Base-by-base conservation (phyloP, 2,113 vertebrate genomes). In the Oophaga pumilio region DNA sequence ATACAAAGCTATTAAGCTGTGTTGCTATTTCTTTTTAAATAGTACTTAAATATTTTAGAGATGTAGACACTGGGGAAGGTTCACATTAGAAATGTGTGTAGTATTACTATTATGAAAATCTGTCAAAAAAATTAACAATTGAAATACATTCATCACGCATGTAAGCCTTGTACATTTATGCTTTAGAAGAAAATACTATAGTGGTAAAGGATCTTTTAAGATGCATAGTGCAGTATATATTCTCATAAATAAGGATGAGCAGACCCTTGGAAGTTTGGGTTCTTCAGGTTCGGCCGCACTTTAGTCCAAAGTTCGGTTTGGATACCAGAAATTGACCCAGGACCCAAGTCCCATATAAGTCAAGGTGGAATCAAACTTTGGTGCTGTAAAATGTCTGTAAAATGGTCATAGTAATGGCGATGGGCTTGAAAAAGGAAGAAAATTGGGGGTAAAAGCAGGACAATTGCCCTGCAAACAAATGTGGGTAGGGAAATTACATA, bases 11-110 rank as follows among this genome's bases (percentile, higher is more conserved):
- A 86, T 86, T 86, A 86, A 66, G 85, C 60, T 53, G 15, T 78
- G 73, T 64, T 86, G 85, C 74, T 24, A 79, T 78, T 78, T 68
- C 85, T 57, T 68, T 79, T 57, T 79, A 86, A 20, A 86, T 69
- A 79, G 59, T 24, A 77, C 62, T 79, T 86, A 50, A 86, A 86
- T 86, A 86, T 86, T 86, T 78, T 68, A 86, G 74, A 78, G 5
- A 62, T 78, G 74, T 68, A 78, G 85, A 78, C 49, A 78, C 74
- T 33, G n/a, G 14, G 64, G 74, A n/a, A 77, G 33, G 43, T 64
- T 57, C 9, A 50, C 26, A 24, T 24, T 79, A 62, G 33, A 59
- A 68, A 86, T 66, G 14, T 17, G 50, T 78, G 85, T 78, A 66
- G 17, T 49, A 53, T 60, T 76, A 17, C 84, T 50, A 71, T 50